phyloP scores from a whole-genome alignment of 2,113 vertebrate species.

The Parotia lawesii region DNA sequence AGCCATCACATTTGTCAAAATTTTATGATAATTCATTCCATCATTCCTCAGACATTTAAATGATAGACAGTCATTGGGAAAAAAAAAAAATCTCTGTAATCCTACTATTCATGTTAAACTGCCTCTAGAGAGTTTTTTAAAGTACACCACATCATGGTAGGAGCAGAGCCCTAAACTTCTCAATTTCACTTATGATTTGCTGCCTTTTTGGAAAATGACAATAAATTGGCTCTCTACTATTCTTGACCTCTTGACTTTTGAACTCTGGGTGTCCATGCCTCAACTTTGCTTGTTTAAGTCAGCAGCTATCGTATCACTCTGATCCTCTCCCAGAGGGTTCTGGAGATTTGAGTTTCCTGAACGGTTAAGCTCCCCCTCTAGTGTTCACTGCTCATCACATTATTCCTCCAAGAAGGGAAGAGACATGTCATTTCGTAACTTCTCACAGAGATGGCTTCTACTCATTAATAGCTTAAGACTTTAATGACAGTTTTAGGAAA shows the following conservation, averaged over 20 bases:
- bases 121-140: conserved; percentile 84
- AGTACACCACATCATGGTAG: conserved; percentile 78
- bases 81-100: conserved; percentile 75
- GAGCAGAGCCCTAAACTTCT: conserved; percentile 78
- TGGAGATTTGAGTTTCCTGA: conserved; percentile 70
- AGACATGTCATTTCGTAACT: conserved; percentile 35
- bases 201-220: conserved; percentile 67
- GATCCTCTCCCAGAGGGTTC: conserved; percentile 67
- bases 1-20: conserved; percentile 93
- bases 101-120: conserved; percentile 85
- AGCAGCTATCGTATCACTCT: conserved; percentile 69
- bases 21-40: conserved; percentile 93
- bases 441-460: conserved; percentile 3
- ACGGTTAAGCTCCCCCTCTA: conserved; percentile 97
- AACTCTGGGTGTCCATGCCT: conserved; percentile 78
- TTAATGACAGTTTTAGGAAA: background rate
- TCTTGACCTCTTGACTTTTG: conserved; percentile 85
- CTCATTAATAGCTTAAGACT: background rate
- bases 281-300: conserved; percentile 77
- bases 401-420: conserved; percentile 65
- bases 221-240: conserved; percentile 79
- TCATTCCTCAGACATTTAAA: conserved; percentile 92
- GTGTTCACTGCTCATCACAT: conserved; percentile 84
- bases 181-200: conserved; percentile 74
- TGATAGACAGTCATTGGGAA: conserved; percentile 75